Percentiles rank a stretch among this genome's conserved stretches.
These are phyloP conservation scores for Gymnarchus niloticus DNA, from an alignment of 2,113 vertebrate species.

Conservation along the genomic window DNA sequence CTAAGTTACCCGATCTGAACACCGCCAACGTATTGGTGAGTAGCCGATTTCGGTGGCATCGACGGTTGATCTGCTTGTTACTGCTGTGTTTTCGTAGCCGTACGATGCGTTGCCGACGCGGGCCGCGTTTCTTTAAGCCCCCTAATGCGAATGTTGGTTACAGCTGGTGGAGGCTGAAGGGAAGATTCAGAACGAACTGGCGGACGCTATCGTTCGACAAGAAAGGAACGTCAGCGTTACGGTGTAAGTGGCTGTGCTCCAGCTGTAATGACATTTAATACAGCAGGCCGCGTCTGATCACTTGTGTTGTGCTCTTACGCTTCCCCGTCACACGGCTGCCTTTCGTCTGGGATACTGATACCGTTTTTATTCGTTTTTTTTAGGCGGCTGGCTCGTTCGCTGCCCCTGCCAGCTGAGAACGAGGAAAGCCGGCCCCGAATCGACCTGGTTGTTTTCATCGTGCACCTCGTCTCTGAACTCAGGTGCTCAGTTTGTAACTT, in stretches of 20 bases:
- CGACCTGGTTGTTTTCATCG: conserved; percentile 65
- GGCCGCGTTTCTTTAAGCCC: neutral
- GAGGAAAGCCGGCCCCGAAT: conserved; percentile 58
- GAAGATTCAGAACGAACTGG: conserved; percentile 58
- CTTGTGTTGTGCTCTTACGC: neutral
- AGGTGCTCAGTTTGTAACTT: conserved; percentile 42
- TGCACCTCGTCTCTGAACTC: conserved; percentile 58
- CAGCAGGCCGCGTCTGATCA: neutral
- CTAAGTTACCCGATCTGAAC: conserved; percentile 54
- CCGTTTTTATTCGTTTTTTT: neutral
- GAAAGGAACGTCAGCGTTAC: conserved; percentile 50
- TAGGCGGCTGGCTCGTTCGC: conserved; percentile 60
- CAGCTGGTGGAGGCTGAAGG: conserved; percentile 66
- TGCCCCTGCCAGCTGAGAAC: conserved; percentile 59
- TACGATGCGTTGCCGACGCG: no score
- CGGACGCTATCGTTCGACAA: conserved; percentile 49
- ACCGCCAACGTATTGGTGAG: conserved; percentile 62
- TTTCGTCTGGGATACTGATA: neutral
- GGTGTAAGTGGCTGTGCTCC: conserved; percentile 56
- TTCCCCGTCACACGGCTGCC: neutral
- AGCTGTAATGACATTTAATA: neutral
- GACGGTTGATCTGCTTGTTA: neutral
- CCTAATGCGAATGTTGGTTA: conserved; percentile 17
- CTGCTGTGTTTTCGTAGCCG: neutral
- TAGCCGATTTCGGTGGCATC: conserved; percentile 3